Percentiles rank a stretch among this genome's conserved stretches.
Evolutionary conservation across 2,113 vertebrate species (phyloP).

Genomic region (Panurus biarmicus): DNA sequence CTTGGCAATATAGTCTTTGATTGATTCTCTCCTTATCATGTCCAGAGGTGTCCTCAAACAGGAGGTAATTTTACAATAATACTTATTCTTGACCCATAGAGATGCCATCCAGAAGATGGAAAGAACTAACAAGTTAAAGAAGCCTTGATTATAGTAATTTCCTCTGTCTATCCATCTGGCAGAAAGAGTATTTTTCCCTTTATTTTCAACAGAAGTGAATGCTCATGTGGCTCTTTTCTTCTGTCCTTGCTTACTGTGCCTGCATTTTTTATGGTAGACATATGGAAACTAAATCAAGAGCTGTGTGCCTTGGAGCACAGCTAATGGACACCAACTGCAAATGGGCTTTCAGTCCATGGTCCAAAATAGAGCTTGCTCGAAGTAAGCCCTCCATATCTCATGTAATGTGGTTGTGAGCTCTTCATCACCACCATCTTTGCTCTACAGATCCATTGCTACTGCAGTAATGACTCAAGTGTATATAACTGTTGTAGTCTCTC

Average conservation of each 20-base stretch:
- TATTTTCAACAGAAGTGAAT: background rate
- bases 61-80: background rate
- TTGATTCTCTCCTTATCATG: background rate
- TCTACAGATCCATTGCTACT: background rate
- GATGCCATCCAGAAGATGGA: background rate
- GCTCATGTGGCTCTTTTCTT: background rate
- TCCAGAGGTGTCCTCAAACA: rapidly evolving
- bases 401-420: background rate
- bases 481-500: background rate
- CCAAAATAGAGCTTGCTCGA: background rate
- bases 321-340: background rate
- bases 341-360: background rate
- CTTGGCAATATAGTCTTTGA: background rate
- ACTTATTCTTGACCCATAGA: background rate
- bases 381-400: background rate
- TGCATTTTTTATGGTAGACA: background rate
- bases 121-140: background rate
- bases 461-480: background rate
- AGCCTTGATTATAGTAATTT: background rate
- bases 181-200: background rate
- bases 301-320: background rate
- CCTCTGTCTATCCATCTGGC: background rate
- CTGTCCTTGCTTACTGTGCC: background rate
- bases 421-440: background rate
- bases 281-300: background rate